These are phyloP conservation scores for Apotomis capreana DNA, from an alignment of 2,888 invertebrate species.

Conservation along the genomic window DNA sequence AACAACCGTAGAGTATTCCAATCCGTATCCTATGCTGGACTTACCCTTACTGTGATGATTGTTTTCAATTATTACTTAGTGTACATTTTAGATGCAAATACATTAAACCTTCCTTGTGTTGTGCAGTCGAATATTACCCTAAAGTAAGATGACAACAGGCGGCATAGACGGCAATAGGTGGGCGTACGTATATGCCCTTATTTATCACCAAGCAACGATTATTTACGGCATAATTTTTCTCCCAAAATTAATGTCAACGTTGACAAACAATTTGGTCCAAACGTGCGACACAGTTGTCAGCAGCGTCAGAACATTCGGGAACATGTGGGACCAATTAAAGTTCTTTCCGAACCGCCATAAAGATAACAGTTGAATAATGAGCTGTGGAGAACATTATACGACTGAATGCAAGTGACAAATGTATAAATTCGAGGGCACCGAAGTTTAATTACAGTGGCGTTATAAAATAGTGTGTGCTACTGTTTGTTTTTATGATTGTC, in stretches of 20 bases:
- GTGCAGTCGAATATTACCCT: no score
- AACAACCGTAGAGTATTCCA: no score
- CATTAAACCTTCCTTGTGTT: no score
- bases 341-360: conserved; percentile 75
- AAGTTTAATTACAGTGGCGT: conserved; percentile 14
- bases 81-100: no score
- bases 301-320: conserved; percentile 62
- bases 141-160: no score
- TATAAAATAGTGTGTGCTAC: conserved; percentile 23
- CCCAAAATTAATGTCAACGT: conserved; percentile 26
- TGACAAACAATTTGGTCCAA: conserved; percentile 50
- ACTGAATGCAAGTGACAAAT: conserved; percentile 74
- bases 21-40: no score
- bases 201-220: neutral
- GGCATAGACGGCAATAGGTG: no score
- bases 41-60: no score
- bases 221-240: neutral
- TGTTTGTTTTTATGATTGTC: conserved; percentile 5
- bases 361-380: conserved; percentile 79
- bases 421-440: conserved; percentile 47
- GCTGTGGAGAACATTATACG: conserved; percentile 76
- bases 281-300: conserved; percentile 64
- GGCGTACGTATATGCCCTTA: neutral
- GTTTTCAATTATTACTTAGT: no score
- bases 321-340: conserved; percentile 81